Evolutionary conservation across 2,888 invertebrate genomes (phyloP).

Genomic region (Lamellibrachia satsuma): DNA sequence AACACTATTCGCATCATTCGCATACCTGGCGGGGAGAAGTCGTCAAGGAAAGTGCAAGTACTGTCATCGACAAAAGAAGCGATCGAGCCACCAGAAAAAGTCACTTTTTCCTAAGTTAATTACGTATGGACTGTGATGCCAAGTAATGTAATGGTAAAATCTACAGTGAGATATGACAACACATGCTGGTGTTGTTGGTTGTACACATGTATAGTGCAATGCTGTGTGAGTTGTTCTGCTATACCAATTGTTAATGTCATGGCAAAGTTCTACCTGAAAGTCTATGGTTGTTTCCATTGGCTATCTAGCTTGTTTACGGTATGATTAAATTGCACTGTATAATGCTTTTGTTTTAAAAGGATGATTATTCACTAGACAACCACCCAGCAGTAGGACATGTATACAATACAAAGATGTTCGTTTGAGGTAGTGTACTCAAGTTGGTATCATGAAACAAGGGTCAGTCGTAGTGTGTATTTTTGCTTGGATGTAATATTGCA

Average conservation of each 20-base stretch:
- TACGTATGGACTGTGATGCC: neutral
- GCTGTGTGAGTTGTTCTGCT: neutral
- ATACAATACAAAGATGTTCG: neutral
- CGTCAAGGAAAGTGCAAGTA: neutral
- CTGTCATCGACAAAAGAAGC: neutral
- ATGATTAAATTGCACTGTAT: conserved; percentile 17
- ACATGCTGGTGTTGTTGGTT: neutral
- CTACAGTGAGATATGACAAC: neutral
- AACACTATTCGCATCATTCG: conserved; percentile 45
- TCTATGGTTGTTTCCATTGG: neutral
- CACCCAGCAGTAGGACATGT: neutral
- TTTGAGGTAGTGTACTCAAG: neutral
- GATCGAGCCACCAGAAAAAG: neutral
- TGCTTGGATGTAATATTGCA: neutral
- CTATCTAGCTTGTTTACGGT: neutral
- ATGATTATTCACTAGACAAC: neutral
- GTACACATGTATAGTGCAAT: neutral
- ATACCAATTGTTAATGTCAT: neutral
- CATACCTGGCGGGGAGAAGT: conserved; percentile 28
- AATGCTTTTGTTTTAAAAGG: neutral
- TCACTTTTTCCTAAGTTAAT: neutral
- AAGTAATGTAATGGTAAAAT: neutral
- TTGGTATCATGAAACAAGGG: neutral
- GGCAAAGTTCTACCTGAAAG: neutral
- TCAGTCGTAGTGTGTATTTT: neutral